Evolutionary conservation across 2,113 vertebrate species (phyloP).

Genomic region (Glaucomys volans): DNA sequence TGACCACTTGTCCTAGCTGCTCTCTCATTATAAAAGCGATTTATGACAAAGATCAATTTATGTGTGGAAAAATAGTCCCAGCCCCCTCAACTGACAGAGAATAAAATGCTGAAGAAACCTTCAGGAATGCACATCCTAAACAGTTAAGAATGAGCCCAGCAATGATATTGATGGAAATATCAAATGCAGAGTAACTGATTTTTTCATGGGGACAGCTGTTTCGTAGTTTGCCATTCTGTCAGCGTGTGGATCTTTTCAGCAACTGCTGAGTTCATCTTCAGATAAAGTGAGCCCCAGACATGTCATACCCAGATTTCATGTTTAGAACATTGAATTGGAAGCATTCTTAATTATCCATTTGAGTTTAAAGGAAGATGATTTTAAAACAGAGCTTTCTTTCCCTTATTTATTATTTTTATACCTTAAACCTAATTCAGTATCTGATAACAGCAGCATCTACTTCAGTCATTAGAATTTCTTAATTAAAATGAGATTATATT

Average conservation of each 20-base stretch:
- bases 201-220: not conserved
- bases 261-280: not conserved
- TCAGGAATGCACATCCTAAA: not conserved
- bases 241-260: not conserved
- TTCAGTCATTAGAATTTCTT: slow-evolving; percentile 47
- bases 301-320: not conserved
- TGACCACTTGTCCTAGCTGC: too few species aligned
- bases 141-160: not conserved
- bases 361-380: slow-evolving; percentile 1
- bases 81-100: slow-evolving; percentile 89
- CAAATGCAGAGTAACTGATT: not conserved
- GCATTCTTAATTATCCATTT: slow-evolving; percentile 1
- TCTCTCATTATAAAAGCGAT: too few species aligned
- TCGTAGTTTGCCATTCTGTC: not conserved
- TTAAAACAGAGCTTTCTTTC: not conserved
- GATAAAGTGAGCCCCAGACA: not conserved
- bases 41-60: slow-evolving; percentile 95
- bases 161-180: not conserved
- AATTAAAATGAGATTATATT: not conserved
- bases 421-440: not conserved
- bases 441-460: slow-evolving; percentile 55
- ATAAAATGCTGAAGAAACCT: slow-evolving; percentile 89
- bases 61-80: slow-evolving; percentile 91
- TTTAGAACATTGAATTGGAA: not conserved
- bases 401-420: not conserved